phyloP scores from a whole-genome alignment of 1,140 invertebrate genomes.

The Meloidogyne hapla region DNA sequence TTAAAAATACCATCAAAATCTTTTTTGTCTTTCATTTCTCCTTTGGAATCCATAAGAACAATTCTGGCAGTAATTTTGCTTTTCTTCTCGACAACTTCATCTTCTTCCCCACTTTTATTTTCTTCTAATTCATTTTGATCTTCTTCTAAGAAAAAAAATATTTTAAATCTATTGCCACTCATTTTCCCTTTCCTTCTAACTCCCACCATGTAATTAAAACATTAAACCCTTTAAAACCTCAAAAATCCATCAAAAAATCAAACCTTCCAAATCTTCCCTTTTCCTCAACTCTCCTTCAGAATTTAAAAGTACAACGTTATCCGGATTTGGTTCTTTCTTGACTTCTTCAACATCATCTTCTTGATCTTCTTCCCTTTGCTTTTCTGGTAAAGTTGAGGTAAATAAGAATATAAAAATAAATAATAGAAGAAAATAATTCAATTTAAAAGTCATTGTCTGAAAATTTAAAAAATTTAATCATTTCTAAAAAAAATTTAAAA shows the following conservation, averaged over 20 bases:
- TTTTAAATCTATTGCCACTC: no score
- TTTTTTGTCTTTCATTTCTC: slow-evolving; percentile 17
- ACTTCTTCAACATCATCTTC: slow-evolving; percentile 3
- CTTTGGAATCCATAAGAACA: slow-evolving; percentile 28
- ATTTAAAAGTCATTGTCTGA: neutral
- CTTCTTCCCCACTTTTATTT: neutral
- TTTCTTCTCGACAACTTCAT: neutral
- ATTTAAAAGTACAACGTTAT: slow-evolving; percentile 31
- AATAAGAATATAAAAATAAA: neutral
- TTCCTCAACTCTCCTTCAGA: slow-evolving; percentile 21
- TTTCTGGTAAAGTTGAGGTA: neutral
- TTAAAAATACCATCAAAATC: neutral
- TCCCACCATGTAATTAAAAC: no score
- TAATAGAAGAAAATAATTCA: neutral
- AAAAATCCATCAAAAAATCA: neutral
- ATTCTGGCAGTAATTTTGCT: slow-evolving; percentile 23
- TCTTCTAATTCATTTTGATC: slow-evolving; percentile 7
- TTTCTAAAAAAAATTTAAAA: no score
- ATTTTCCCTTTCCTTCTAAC: no score
- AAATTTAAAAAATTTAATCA: no score
- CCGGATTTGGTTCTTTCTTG: slow-evolving; percentile 14
- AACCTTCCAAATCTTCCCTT: neutral
- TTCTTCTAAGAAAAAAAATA: neutral
- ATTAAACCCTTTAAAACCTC: neutral
- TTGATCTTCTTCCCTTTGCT: neutral